Base-by-base conservation (phyloP, 2,888 invertebrate genomes). In the Drosophila cracens region DNA sequence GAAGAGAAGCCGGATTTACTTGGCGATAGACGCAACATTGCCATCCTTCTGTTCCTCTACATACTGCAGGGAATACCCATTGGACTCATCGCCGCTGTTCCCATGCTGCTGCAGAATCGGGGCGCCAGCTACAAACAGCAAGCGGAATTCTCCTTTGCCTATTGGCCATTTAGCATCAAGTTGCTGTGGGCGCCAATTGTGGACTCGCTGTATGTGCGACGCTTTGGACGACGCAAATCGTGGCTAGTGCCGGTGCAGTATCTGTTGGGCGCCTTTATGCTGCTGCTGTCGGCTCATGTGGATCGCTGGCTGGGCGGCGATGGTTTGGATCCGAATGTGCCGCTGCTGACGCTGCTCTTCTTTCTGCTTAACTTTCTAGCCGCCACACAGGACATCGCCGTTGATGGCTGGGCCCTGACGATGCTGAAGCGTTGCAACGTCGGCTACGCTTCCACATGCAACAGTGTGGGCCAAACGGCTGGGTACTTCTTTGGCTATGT, bases 381-480 rank as follows among this genome's bases (percentile, higher is more conserved):
- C 7, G 99, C 99, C 3, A 99, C 99, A 2, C 99, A 99, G 94
- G 99, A 99, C 93, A 99, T 99, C 90, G 99, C 99, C 21, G 99
- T 99, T 0, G 99, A 99, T 94, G 99, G 99, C 29, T 99, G 99
- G 99, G 99, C 99, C 0, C 94, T 99, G 16, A 99, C 99, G 0
- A 99, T 99, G 98, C 94, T 99, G 2, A 97, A 98, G 90, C 97
- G 98, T 96, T 98, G 96, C 86, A 99, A 99, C 94, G 98, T 99
- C 6, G 98, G 98, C 3, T 98, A 99, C 94, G 99, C 99, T 0
- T 99, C 99, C 2, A 99, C 99, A 0, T 99, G 99, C 92, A 99
- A 99, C 92, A 97, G 98, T 84, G 98, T 99, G 0, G 99, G 99
- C 4, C 99, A 99, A 94, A 99, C 99, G 0, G 97, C 98, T 43